Conservation (phyloP, 2,797 vertebrate species). For the Tapirus indicus region DNA sequence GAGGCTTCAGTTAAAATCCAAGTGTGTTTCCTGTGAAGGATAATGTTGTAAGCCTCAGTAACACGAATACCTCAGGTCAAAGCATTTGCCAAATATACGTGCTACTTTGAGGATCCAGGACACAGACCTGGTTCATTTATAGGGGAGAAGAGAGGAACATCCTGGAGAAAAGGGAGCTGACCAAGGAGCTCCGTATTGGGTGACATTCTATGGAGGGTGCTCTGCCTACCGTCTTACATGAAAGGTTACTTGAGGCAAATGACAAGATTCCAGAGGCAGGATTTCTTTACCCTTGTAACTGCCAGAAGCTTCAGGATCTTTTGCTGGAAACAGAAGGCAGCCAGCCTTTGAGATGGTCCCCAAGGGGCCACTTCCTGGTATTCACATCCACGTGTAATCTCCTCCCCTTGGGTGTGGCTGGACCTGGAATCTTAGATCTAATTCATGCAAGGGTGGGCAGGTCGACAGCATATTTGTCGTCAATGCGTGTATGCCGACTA, state of each 20-base stretch:
- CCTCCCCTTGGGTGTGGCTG: not conserved
- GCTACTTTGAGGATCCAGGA: not conserved
- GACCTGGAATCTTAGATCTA: not conserved
- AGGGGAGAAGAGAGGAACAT: not conserved
- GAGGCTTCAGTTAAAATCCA: slow-evolving; percentile 5
- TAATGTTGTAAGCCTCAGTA: not conserved
- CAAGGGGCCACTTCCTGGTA: not conserved
- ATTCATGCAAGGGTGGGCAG: not conserved
- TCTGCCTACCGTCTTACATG: not conserved
- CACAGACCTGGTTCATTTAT: slow-evolving; percentile 51
- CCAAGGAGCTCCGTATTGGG: not conserved
- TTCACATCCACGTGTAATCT: not conserved
- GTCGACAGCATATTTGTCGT: not conserved
- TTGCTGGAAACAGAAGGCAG: not conserved
- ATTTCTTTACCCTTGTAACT: not conserved
- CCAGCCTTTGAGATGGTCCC: not conserved
- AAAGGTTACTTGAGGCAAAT: not conserved
- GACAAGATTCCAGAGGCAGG: not conserved
- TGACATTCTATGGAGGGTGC: not conserved
- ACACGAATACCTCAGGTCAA: slow-evolving; percentile 12
- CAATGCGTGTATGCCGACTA: not conserved
- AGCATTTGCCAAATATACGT: not conserved
- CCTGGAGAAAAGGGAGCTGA: not conserved
- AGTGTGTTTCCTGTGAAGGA: slow-evolving; percentile 31
- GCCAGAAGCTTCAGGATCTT: not conserved